Base-by-base conservation (phyloP, 2,113 vertebrate genomes). In the Sebastes fasciatus region DNA sequence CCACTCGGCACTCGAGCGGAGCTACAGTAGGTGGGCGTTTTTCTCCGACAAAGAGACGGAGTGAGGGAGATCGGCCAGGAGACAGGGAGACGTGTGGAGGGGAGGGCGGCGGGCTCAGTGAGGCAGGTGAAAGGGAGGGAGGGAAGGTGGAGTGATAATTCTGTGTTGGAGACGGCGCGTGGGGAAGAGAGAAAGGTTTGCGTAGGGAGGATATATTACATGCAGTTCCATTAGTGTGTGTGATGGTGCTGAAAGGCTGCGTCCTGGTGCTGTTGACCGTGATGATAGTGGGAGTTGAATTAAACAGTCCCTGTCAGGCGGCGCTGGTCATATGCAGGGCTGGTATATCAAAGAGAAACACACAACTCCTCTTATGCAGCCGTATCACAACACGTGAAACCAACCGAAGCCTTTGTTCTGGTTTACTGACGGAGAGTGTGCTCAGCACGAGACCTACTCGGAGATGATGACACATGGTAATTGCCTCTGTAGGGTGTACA, bases 191-290 rank as follows among this genome's bases (percentile, higher is more conserved):
- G 79, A 58, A 46, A 73, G 81, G 79, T 88, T 89, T 86, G 86
- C 68, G 79, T 83, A 76, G 85, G 89, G 86, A 89, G 90, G 89
- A 90, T 88, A 86, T 88, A 92, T 92, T 80, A 80, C 85, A 86
- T 79, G 80, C 86, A 69, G 61, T 91, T 92, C 89, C 88, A 93
- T 93, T 92, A 90, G 87, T 62, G 90, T 84, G 93, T 88, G 91
- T 93, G 92, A 94, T 93, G 89, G 85, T 77, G 92, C 91, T 90
- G 90, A 93, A 92, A 93, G 91, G 74, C 83, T 65, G 84, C 66
- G 77, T 90, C 84, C 88, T 69, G 84, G 65, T 66, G 81, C 87
- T 80, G 86, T 70, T 93, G 89, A 88, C 89, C 79, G 54, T 69
- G 76, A 84, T 90, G 81, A 71, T 67, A 40, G 85, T 83, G 66